A percentile compares a stretch with the other conserved stretches of the same genome.
Conservation (phyloP, 2,888 invertebrate genomes). For the Orchesella flavescens region DNA sequence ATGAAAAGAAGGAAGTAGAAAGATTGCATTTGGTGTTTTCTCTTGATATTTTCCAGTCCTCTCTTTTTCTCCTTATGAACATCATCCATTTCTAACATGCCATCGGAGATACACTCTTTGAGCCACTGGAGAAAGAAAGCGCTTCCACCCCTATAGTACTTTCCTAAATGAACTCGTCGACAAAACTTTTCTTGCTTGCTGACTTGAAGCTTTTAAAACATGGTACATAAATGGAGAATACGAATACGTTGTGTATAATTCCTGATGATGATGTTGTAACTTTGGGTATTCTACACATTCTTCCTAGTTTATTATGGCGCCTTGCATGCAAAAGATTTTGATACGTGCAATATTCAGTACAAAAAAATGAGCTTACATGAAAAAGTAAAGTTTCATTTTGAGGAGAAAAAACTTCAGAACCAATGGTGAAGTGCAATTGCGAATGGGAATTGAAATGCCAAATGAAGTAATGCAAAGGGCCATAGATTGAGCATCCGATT, state of each 20-base stretch:
- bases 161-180: conserved; percentile 32
- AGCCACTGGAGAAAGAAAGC: conserved; percentile 8
- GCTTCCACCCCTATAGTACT: conserved; percentile 27
- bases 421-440: no score
- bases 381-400: no score
- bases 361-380: not conserved
- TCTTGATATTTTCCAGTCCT: conserved; percentile 34
- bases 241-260: not conserved
- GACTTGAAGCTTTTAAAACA: no score
- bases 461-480: no score
- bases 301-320: not conserved
- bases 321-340: not conserved
- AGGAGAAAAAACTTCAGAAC: no score
- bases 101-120: not conserved
- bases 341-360: not conserved
- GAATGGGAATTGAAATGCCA: no score
- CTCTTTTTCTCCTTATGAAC: conserved; percentile 1
- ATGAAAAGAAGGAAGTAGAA: conserved; percentile 1
- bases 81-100: not conserved
- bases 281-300: not conserved
- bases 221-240: no score
- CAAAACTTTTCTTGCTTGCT: not conserved
- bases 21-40: not conserved
- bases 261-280: conserved; percentile 11
- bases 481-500: no score